Conservation (phyloP, 2,113 vertebrate genomes). For the Girardinichthys multiradiatus region DNA sequence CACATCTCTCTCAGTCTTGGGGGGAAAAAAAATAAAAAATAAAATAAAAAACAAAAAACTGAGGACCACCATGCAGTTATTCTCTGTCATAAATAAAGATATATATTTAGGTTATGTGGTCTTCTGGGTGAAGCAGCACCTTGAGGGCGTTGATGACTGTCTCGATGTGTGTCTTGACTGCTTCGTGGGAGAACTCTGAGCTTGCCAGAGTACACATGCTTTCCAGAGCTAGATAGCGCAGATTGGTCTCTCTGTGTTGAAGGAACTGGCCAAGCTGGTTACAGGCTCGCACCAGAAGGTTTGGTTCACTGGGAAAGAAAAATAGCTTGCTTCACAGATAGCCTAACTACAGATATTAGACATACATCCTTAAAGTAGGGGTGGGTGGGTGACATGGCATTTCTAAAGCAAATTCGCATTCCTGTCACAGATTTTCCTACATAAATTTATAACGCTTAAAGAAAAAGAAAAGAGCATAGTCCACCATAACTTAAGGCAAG, state of each 20-base stretch:
- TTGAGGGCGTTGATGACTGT: constrained; percentile 87
- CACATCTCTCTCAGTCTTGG: constrained; percentile 93
- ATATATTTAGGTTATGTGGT: not conserved
- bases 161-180: constrained; percentile 86
- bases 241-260: constrained; percentile 87
- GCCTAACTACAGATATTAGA: not conserved
- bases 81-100: not conserved
- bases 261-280: constrained; percentile 87
- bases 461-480: too few species aligned
- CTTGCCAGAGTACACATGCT: constrained; percentile 87
- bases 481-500: too few species aligned
- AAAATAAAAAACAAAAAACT: not conserved
- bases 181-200: constrained; percentile 83
- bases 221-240: constrained; percentile 86
- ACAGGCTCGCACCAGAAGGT: constrained; percentile 84
- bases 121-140: constrained; percentile 56
- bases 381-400: too few species aligned
- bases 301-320: constrained; percentile 76
- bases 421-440: too few species aligned
- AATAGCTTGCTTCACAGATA: not conserved
- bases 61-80: not conserved
- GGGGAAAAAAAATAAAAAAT: constrained; percentile 9
- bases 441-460: too few species aligned
- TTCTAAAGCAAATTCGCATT: too few species aligned
- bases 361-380: too few species aligned